phyloP scores from a whole-genome alignment of 2,888 invertebrate species.

The Lithophane ornitopus region DNA sequence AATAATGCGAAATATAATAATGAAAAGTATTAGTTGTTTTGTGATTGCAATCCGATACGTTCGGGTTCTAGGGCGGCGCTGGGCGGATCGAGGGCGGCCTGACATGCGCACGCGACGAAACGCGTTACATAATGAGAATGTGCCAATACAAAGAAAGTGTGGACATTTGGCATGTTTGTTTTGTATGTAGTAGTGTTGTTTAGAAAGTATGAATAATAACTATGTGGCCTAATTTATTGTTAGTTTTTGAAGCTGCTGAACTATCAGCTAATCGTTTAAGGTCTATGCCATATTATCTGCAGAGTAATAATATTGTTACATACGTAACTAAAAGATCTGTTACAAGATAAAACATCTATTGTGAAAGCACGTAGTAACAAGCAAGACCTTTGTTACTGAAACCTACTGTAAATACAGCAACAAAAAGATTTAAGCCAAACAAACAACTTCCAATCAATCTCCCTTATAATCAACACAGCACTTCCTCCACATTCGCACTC shows the following conservation, averaged over 20 bases:
- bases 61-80: constrained; percentile 69
- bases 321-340: neutral
- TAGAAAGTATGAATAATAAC: constrained; percentile 24
- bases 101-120: constrained; percentile 83
- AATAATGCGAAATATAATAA: constrained; percentile 70
- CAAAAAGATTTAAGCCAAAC: constrained; percentile 3
- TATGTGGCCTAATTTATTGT: neutral
- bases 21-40: constrained; percentile 72
- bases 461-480: constrained; percentile 44
- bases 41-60: constrained; percentile 77
- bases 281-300: neutral
- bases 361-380: neutral
- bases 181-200: constrained; percentile 14
- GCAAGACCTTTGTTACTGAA: neutral
- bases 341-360: neutral
- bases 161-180: constrained; percentile 55
- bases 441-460: constrained; percentile 28
- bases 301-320: neutral
- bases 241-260: neutral
- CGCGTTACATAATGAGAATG: constrained; percentile 51
- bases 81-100: constrained; percentile 81
- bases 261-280: neutral
- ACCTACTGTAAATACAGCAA: neutral
- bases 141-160: constrained; percentile 66
- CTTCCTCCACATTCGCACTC: constrained; percentile 47